Evolutionary conservation across 2,113 vertebrate genomes (phyloP).

Genomic region (Neomonachus schauinslandi): DNA sequence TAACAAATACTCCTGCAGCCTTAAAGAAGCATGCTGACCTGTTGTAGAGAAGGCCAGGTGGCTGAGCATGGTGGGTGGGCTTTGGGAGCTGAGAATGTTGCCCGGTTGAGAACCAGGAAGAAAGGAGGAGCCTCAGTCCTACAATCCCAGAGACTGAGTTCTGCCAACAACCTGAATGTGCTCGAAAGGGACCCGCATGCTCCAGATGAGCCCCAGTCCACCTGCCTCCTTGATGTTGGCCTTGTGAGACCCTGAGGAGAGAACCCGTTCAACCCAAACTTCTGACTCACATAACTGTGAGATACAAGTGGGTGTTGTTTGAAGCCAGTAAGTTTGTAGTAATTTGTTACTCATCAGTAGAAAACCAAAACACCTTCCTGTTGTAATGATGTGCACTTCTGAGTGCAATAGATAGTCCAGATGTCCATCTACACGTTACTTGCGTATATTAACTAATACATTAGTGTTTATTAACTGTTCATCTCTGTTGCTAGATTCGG

Average conservation of each 20-base stretch:
- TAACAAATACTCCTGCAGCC: no score
- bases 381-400: neutral
- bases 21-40: neutral
- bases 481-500: neutral
- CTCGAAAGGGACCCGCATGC: no score
- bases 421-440: neutral
- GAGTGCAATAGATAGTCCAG: neutral
- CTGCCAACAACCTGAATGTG: neutral
- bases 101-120: neutral
- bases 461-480: neutral
- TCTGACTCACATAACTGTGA: neutral
- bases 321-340: neutral
- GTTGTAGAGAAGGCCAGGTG: neutral
- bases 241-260: neutral
- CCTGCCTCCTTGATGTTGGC: neutral
- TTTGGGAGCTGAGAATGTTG: neutral
- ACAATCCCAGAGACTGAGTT: neutral
- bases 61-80: no score
- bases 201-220: neutral
- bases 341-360: neutral
- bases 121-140: neutral
- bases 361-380: neutral
- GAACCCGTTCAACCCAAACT: neutral
- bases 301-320: neutral
- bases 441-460: neutral